Base-by-base conservation (phyloP, 1,140 invertebrate genomes). In the Anastrepha obliqua region DNA sequence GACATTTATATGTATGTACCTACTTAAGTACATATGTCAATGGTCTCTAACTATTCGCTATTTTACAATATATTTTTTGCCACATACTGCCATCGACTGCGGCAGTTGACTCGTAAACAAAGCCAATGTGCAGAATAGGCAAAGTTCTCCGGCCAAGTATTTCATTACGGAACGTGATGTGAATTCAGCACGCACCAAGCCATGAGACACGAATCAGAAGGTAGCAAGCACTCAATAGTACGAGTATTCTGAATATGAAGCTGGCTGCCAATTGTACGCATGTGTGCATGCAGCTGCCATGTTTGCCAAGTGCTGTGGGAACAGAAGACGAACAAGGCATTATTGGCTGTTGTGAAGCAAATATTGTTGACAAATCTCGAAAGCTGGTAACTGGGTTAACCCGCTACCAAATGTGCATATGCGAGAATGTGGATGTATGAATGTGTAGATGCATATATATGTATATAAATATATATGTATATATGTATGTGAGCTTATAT, bases 311-410 rank as follows among this genome's bases (percentile, higher is more conserved):
- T 5, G n/a, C n/a, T 17, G 5, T 62, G n/a, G 60, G 8, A 62
- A 62, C 47, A 29, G 15, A 55, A 51, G 44, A 51, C 20, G n/a
- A 20, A 51, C 17, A 81, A 81, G 29, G 51, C 51, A 55, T 9
- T 58, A 7, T 20, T 9, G 17, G 70, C 70, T 55, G 51, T n/a
- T 55, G 44, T 81, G 44, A 55, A n/a, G 13, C n/a, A 81, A 81
- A 81, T 81, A 42, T 55, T n/a, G 74, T 17, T 81, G 51, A 81
- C 44, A 81, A 81, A 81, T 81, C 47, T 20, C 47, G n/a, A 11
- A 2, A 29, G 47, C 13, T 81, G n/a, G 20, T 55, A 81, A 55
- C 74, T 81, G 74, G 74, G 74, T 81, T 81, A 81, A 81, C 17
- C 51, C 44, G 44, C 74, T 81, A 8, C n/a, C 74, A 81, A 81